Base-by-base conservation (phyloP, 1,140 invertebrate species). In the Drosophila quadrilineata region DNA sequence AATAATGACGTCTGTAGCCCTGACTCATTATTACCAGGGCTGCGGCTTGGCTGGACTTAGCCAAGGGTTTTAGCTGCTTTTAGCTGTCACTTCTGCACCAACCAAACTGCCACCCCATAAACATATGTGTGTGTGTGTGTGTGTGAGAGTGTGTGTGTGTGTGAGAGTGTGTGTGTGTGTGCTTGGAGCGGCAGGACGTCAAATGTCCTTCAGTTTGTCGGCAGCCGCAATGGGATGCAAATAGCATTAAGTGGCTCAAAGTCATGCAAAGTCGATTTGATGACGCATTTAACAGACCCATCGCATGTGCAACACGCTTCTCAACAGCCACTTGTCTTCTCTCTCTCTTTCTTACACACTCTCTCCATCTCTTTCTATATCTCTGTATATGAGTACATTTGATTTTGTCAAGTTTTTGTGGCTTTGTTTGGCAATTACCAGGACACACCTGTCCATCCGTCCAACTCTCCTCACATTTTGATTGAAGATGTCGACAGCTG, bases 171-270 rank as follows among this genome's bases (percentile, higher is more conserved):
- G n/a, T n/a, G n/a, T n/a, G n/a, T n/a, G n/a, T n/a, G n/a, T n/a
- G n/a, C n/a, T n/a, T n/a, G n/a, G n/a, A n/a, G n/a, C n/a, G n/a
- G n/a, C n/a, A n/a, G n/a, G 52, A 54, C 49, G 64, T 68, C 65
- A 63, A n/a, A 56, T 48, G 58, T 64, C 59, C 57, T 50, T 56
- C 41, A 46, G 35, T n/a, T 64, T 64, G 59, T 69, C 65, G 58
- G 22, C 65, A 50, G 48, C 60, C 58, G 62, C 54, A 71, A 67
- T 63, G 46, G 69, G 58, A 75, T 79, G 69, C 72, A 71, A 77
- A 77, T 68, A 66, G 60, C 66, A 82, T 87, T 87, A 87, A 87
- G 74, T 84, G 74, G 77, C 71, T 71, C 57, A 70, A 84, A 87
- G 84, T 69, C 74, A 85, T 69, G 67, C 71, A 59, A 85, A 73